Percentiles rank a stretch among this genome's conserved stretches.
phyloP scores from a whole-genome alignment of 2,113 vertebrate genomes.

The Monopterus albus region DNA sequence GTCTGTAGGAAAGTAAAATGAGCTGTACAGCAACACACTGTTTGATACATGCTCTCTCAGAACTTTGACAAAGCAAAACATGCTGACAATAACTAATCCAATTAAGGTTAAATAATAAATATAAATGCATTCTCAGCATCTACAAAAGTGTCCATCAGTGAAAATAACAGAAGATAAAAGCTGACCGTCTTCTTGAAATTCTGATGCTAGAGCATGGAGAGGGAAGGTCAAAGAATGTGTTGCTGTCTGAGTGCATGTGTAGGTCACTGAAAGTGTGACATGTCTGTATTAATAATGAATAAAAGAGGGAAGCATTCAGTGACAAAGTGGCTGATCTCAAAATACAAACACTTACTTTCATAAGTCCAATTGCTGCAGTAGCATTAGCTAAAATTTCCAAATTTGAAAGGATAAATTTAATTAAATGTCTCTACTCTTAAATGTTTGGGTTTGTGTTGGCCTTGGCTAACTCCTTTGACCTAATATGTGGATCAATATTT shows the following conservation, averaged over 20 bases:
- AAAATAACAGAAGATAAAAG: not conserved
- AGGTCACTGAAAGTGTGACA: not conserved
- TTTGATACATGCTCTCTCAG: slow-evolving; percentile 3
- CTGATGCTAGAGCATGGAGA: rapidly evolving
- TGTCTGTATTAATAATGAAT: slow-evolving; percentile 26
- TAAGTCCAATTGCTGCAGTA: slow-evolving; percentile 39
- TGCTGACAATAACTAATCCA: too few relatives aligned
- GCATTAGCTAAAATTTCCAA: not conserved
- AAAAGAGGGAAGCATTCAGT: slow-evolving; percentile 44
- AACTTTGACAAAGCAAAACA: too few relatives aligned
- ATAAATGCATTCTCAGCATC: too few relatives aligned
- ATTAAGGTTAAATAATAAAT: too few relatives aligned
- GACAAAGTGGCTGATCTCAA: slow-evolving; percentile 58
- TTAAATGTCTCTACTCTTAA: slow-evolving; percentile 19
- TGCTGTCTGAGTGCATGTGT: slow-evolving; percentile 27
- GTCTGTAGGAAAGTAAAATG: not conserved
- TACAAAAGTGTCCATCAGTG: too few relatives aligned
- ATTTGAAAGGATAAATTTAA: not conserved
- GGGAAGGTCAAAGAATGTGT: slow-evolving; percentile 34
- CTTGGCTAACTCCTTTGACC: slow-evolving; percentile 36
- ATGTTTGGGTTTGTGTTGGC: slow-evolving; percentile 24
- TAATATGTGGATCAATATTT: slow-evolving; percentile 58
- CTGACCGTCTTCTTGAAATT: not conserved
- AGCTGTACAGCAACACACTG: slow-evolving; percentile 53
- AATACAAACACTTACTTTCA: slow-evolving; percentile 82